phyloP scores from a whole-genome alignment of 2,113 vertebrate genomes.

The Haemorhous mexicanus region DNA sequence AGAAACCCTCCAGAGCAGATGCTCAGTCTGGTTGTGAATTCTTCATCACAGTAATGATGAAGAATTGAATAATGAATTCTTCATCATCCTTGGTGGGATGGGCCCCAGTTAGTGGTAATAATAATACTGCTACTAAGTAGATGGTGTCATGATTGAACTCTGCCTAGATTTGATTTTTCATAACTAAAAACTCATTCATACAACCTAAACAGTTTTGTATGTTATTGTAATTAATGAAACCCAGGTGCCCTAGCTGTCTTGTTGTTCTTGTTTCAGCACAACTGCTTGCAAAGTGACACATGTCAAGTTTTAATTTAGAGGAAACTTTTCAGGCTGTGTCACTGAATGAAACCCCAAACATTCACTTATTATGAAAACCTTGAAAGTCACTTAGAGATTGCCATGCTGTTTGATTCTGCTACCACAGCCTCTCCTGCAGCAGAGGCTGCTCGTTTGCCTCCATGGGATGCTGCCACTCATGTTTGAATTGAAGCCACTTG shows the following conservation, averaged over 20 bases:
- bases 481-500: conserved; percentile 58
- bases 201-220: not conserved
- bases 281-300: conserved; percentile 8
- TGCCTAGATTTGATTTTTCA: not conserved
- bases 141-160: not conserved
- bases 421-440: not conserved
- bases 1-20: not conserved
- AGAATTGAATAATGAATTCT: too few species aligned
- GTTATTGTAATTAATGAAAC: conserved; percentile 45
- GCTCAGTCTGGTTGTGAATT: not conserved
- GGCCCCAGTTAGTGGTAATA: not conserved
- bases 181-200: not conserved
- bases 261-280: conserved; percentile 19
- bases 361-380: conserved; percentile 38
- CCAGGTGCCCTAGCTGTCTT: conserved; percentile 4
- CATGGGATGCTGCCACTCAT: conserved; percentile 32
- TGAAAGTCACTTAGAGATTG: conserved; percentile 44
- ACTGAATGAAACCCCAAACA: not conserved
- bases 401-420: conserved; percentile 5
- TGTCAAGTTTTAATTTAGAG: conserved; percentile 45
- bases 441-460: conserved; percentile 24
- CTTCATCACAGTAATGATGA: not conserved
- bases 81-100: not conserved
- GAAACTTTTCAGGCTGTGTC: conserved; percentile 41
- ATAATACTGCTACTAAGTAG: not conserved